Base-by-base conservation (phyloP, 2,113 vertebrate genomes). In the Aptenodytes patagonicus region DNA sequence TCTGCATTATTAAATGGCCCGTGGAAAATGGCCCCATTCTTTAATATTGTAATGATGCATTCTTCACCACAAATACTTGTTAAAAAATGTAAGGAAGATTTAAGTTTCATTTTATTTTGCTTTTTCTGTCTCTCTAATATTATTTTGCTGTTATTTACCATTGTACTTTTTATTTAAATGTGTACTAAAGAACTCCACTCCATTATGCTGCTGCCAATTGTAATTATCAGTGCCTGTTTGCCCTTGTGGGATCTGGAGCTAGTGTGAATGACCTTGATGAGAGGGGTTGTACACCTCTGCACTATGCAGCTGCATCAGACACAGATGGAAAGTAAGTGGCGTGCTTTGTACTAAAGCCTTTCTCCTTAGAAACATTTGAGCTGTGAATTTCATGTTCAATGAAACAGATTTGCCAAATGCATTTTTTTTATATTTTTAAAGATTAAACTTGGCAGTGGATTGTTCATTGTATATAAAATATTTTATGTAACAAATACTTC, bases 181-280 rank as follows among this genome's bases (percentile, higher is more conserved):
- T 95, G 60, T 94, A 96, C 93, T 97, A 97, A 97, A 99, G 99
- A 98, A 99, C 99, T 94, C 98, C 99, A 89, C 98, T 99, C 96
- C 99, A 99, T 98, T 99, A 99, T 42, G 99, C 99, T 95, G 99
- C 99, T 95, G 99, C 99, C 98, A 99, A 99, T 97, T 99, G 99
- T 98, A 99, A 99, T 98, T 99, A 99, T 98, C 99, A 99, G 98
- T 99, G 99, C 98, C 98, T 99, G 97, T 99, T 99, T 98, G 99
- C 99, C 97, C 99, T 99, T 98, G 99, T 99, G 98, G 99, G 99
- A 82, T 99, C 99, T 79, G 99, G 99, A 97, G 99, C 99, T 91
- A 99, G 99, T 90, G 99, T 99, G 96, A 99, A 99, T 60, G 99
- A 99, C 97, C 98, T 99, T 64, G 99, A 99, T 79, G 99, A 99